Evolutionary conservation across 2,113 vertebrate genomes (phyloP).

Genomic region (Glaucidium brasilianum): DNA sequence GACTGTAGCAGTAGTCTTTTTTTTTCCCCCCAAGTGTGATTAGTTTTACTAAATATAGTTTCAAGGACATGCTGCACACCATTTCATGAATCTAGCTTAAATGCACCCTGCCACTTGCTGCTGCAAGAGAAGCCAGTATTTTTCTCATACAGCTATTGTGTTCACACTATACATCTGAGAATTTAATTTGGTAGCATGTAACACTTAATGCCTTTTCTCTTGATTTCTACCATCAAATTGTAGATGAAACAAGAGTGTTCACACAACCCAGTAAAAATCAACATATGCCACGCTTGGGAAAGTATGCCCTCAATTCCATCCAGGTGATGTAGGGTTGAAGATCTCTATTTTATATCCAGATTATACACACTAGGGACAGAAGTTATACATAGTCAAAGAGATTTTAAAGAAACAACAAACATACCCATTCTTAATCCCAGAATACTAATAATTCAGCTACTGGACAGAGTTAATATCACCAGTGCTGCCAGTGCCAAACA

Average conservation of each 20-base stretch:
- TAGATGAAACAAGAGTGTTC: background rate
- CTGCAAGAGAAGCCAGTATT: background rate
- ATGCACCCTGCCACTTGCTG: background rate
- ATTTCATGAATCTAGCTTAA: background rate
- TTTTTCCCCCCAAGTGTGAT: background rate
- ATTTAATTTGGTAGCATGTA: background rate
- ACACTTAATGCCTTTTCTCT: background rate
- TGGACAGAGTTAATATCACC: background rate
- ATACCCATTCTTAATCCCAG: background rate
- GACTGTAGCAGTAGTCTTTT: background rate
- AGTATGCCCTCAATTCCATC: background rate
- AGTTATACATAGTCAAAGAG: background rate
- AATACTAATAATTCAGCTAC: background rate
- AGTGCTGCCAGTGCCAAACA: background rate
- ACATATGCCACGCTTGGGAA: background rate
- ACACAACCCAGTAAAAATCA: background rate
- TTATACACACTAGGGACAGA: background rate
- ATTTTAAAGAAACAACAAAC: background rate
- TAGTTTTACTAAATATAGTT: background rate
- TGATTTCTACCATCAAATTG: background rate
- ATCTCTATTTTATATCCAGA: background rate
- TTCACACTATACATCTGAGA: background rate
- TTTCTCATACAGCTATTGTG: background rate
- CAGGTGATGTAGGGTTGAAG: fast-evolving
- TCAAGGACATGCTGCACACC: background rate